Percentiles rank a stretch among this genome's conserved stretches.
phyloP scores from a whole-genome alignment of 2,797 vertebrate species.

The Masticophis lateralis region DNA sequence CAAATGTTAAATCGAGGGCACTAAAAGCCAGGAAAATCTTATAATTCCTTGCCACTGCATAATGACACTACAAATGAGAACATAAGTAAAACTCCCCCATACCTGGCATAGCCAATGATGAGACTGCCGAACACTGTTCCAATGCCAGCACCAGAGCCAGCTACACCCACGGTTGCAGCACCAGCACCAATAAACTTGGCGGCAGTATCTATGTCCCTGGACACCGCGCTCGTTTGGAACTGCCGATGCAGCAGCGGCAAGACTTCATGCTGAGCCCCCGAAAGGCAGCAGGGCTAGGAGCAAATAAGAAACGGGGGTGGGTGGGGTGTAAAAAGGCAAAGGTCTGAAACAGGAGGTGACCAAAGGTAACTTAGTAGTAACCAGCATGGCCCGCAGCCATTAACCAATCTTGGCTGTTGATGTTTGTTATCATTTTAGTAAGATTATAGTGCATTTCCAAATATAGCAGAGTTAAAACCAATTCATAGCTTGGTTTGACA shows the following conservation, averaged over 20 bases:
- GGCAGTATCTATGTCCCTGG: constrained; percentile 86
- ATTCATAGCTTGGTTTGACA: neutral
- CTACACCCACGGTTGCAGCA: constrained; percentile 89
- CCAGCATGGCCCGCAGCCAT: neutral
- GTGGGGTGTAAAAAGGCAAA: neutral
- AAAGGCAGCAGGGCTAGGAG: constrained; percentile 42
- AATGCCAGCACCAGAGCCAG: constrained; percentile 88
- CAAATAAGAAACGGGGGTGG: neutral
- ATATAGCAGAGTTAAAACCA: neutral
- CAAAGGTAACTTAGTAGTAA: neutral
- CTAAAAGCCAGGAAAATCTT: neutral
- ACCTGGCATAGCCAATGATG: constrained; percentile 92
- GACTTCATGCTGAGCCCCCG: constrained; percentile 61
- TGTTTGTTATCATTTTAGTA: neutral
- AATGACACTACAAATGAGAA: neutral
- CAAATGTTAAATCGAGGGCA: neutral
- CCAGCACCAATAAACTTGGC: constrained; percentile 93
- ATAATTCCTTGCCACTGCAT: too few species aligned
- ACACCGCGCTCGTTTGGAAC: constrained; percentile 81
- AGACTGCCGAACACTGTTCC: constrained; percentile 90
- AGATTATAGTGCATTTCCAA: neutral
- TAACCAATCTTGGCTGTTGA: neutral
- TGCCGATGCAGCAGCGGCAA: constrained; percentile 59
- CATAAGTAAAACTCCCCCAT: neutral
- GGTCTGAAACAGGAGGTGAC: neutral